Evolutionary conservation across 2,113 vertebrate genomes (phyloP), one percentile per base, ranked within the genome.

Genomic region (Cacatua alba): DNA sequence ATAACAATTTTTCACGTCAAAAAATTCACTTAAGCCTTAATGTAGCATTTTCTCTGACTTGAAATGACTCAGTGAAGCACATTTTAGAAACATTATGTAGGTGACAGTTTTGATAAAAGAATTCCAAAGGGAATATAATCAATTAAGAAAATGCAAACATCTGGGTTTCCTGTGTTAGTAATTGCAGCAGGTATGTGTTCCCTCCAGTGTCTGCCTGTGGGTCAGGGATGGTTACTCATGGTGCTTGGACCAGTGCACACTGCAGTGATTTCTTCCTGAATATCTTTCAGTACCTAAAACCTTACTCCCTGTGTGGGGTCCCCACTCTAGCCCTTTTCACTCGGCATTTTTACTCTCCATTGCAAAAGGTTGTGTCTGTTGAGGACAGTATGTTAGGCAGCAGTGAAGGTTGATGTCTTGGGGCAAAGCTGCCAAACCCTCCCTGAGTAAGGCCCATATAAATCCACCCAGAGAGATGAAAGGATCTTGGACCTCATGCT

Each of bases 181-280:
- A 3, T 26, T 63, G 4, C 2, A 2, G 24, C 26, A 0, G 9
- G 17, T 51, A 35, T 2, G 7, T 81, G 68, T 94, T 94, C 94
- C 94, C 91, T 94, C 91, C 92, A 91, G 88, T 6, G 91, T 88
- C 79, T 53, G 76, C 3, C 18, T 11, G 82, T 0, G 7, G 17
- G 19, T 13, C 9, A 29, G 60, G 69, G 29, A n/a, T 13, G 46
- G 17, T 60, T 74, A 2, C 70, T 18, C 48, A 2, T 17, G 10
- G 12, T 11, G 33, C 70, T 55, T 2, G 15, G 17, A n/a, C 6
- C 33, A 5, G 33, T 0, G 3, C 37, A 2, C 28, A 0, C 14
- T 6, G 35, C 59, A 8, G 13, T 0, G 1, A 25, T 21, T 60
- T 51, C 39, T 60, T 64, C 39, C 0, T 1, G 6, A 72, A 8